Percentiles rank a stretch among this genome's conserved stretches.
Conservation (phyloP, 2,888 invertebrate genomes). For the Caenorhabditis sp. region DNA sequence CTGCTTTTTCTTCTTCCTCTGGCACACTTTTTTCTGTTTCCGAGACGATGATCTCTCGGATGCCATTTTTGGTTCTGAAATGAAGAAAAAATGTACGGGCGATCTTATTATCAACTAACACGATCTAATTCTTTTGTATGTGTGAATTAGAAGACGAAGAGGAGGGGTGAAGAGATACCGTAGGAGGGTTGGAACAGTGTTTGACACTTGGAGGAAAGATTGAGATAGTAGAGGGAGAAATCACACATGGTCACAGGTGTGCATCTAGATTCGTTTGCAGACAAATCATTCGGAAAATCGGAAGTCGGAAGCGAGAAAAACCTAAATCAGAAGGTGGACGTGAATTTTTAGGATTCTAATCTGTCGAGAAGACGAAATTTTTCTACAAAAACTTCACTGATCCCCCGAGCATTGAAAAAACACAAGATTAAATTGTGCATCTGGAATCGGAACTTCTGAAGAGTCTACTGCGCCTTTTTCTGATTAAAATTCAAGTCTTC, state of each 20-base stretch:
- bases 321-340: too few relatives aligned
- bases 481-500: too few relatives aligned
- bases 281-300: too few relatives aligned
- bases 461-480: too few relatives aligned
- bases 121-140: conserved; percentile 9
- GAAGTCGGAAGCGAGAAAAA: too few relatives aligned
- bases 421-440: too few relatives aligned
- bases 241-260: background rate
- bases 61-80: background rate
- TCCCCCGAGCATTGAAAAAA: too few relatives aligned
- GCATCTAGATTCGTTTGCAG: background rate
- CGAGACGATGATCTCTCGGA: background rate
- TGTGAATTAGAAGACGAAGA: background rate
- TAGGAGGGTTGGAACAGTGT: background rate
- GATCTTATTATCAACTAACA: conserved; percentile 7
- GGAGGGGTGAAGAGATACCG: background rate
- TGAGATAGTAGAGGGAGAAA: background rate
- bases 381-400: too few relatives aligned
- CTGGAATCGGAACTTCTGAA: too few relatives aligned
- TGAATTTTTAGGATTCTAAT: too few relatives aligned
- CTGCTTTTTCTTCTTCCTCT: conserved; percentile 1
- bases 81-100: conserved; percentile 22
- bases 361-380: too few relatives aligned
- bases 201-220: conserved; percentile 1
- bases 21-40: background rate